Base-by-base conservation (phyloP, 2,113 vertebrate species). In the Cromileptes altivelis region DNA sequence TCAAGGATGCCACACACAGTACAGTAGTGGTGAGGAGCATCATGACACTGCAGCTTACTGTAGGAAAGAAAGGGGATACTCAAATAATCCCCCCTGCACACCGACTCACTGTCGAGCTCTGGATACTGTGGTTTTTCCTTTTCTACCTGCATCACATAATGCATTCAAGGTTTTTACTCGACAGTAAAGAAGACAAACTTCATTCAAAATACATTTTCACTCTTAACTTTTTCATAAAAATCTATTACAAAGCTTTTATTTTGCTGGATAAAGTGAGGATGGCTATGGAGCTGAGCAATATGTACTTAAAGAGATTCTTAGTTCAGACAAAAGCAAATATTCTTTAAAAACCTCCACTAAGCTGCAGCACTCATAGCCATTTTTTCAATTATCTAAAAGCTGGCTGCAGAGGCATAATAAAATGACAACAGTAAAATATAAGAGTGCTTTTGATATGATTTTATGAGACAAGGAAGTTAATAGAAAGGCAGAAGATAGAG, bases 1-100 rank as follows among this genome's bases (percentile, higher is more conserved):
- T 92, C 89, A 85, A 25, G n/a, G 64, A 83, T 79, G 79, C 81
- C 60, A 75, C 78, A 86, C 50, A 68, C 53, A 81, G 15, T 33
- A 37, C 50, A 68, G 68, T 52, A 27, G 47, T 40, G 52, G 25
- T 14, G 52, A 73, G 71, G 50, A 60, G 86, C 69, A 52, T 70
- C 57, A 65, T 85, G 82, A 80, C 82, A 80, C 57, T 70, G 70
- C 27, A 60, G 63, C 81, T 88, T 40, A 55, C 30, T 23, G 68
- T 75, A 70, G 17, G 61, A 57, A 80, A 72, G 56, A 45, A 23
- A 55, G 12, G 12, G 30, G 73, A 75, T 7, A 64, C 23, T 76
- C 12, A 64, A 75, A 79, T 62, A 37, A 37, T 37, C 33, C 42
- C 75, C 30, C 10, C 37, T 63, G 55, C 75, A 85, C 33, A 77